Evolutionary conservation across 2,888 invertebrate genomes (phyloP).

Genomic region (Schizaphis graminum): DNA sequence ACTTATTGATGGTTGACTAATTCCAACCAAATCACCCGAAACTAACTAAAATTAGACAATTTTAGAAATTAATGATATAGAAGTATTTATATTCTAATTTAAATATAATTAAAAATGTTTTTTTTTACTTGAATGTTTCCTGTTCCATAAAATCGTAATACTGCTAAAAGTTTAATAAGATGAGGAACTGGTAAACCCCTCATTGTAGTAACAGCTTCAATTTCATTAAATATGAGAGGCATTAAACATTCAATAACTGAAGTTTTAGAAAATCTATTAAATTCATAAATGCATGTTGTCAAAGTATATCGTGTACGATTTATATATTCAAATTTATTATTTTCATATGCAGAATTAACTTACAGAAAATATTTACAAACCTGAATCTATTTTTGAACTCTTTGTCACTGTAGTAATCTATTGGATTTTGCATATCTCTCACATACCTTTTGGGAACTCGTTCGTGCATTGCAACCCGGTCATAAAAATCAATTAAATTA

Average conservation of each 20-base stretch:
- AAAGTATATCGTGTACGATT: background rate
- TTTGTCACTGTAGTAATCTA: conserved; percentile 23
- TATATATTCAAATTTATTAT: background rate
- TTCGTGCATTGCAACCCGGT: background rate
- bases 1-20: conserved; percentile 27
- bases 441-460: conserved; percentile 24
- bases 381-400: conserved; percentile 25
- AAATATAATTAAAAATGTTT: conserved; percentile 16
- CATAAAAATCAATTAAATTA: conserved; percentile 29
- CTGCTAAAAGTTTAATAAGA: no score
- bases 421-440: conserved; percentile 35
- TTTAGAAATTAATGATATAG: background rate
- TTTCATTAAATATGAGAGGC: no score
- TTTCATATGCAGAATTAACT: background rate
- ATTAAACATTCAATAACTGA: no score
- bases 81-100: background rate
- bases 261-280: no score
- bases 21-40: background rate
- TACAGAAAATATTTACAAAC: background rate
- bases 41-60: background rate
- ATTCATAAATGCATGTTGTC: background rate
- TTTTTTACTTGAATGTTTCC: conserved; percentile 41
- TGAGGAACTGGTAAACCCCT: no score
- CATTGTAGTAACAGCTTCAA: no score
- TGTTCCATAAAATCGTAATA: conserved; percentile 27